phyloP scores from a whole-genome alignment of 1,140 invertebrate species.

The Drosophila pachea region DNA sequence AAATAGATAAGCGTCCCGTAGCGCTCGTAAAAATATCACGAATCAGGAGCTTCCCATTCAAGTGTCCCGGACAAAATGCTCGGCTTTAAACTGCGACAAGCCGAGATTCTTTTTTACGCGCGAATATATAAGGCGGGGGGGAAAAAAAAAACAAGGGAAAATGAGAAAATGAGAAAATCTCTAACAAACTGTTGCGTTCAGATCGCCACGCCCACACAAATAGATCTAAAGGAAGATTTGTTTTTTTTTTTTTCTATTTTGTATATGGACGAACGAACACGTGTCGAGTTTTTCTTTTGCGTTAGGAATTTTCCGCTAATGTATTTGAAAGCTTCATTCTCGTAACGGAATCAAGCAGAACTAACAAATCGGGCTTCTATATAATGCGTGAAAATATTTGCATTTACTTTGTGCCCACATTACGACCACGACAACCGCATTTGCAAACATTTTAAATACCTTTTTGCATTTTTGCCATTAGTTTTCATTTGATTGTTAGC shows the following conservation, averaged over 20 bases:
- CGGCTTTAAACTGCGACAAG: conserved; percentile 27
- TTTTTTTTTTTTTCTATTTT: no score
- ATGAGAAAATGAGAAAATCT: no score
- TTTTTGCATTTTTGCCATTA: conserved; percentile 72
- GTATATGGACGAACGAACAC: no score
- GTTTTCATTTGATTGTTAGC: conserved; percentile 57
- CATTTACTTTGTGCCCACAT: conserved; percentile 63
- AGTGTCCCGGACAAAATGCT: conserved; percentile 41
- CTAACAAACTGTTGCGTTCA: no score
- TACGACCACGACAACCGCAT: conserved; percentile 66
- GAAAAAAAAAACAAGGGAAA: no score
- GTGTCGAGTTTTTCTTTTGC: neutral
- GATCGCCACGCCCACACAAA: no score
- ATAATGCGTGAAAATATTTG: conserved; percentile 55
- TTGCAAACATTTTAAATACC: conserved; percentile 74
- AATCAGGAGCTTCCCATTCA: conserved; percentile 34
- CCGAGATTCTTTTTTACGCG: conserved; percentile 10
- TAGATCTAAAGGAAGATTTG: no score
- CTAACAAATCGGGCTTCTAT: conserved; percentile 10
- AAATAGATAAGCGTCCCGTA: conserved; percentile 54
- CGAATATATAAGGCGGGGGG: no score
- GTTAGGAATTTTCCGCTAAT: conserved; percentile 16
- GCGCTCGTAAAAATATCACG: conserved; percentile 47
- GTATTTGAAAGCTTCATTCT: conserved; percentile 22
- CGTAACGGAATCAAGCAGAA: neutral